phyloP scores from a whole-genome alignment of 2,888 invertebrate genomes.

The Dromius quadrimaculatus region DNA sequence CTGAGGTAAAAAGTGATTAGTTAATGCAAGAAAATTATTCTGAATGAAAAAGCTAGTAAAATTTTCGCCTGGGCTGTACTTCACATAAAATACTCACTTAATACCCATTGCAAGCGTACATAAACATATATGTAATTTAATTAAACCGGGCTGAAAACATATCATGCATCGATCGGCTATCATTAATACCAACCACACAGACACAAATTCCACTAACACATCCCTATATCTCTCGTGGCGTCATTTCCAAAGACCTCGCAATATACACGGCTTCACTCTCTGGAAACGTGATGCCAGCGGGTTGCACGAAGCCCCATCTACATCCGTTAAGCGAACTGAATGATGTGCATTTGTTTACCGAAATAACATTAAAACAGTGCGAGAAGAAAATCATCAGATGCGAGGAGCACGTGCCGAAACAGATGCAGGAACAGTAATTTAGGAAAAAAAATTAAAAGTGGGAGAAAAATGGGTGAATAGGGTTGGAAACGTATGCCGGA shows the following conservation, averaged over 20 bases:
- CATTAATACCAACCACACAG: conserved; percentile 27
- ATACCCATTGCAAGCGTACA: conserved; percentile 35
- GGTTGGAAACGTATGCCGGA: conserved; percentile 23
- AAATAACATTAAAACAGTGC: conserved; percentile 53
- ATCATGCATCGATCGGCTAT: conserved; percentile 38
- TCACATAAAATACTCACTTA: conserved; percentile 26
- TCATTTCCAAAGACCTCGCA: conserved; percentile 55
- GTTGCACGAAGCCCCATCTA: conserved; percentile 38
- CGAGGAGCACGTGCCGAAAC: conserved; percentile 14
- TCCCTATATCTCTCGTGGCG: conserved; percentile 26
- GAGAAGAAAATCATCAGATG: conserved; percentile 20
- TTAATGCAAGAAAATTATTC: too few species aligned
- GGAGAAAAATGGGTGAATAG: conserved; percentile 8
- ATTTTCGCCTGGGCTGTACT: conserved; percentile 23
- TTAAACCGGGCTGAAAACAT: conserved; percentile 34
- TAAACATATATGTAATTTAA: conserved; percentile 44
- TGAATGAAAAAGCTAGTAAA: too few species aligned
- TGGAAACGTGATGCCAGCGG: conserved; percentile 58
- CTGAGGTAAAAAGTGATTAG: too few species aligned
- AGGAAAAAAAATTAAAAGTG: background rate
- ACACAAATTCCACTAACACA: conserved; percentile 1
- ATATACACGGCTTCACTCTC: conserved; percentile 62
- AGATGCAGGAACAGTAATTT: conserved; percentile 23
- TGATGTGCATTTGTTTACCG: conserved; percentile 53
- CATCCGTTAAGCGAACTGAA: conserved; percentile 9